Base-by-base conservation (phyloP, 2,888 invertebrate species). In the Lochmaea crataegi region DNA sequence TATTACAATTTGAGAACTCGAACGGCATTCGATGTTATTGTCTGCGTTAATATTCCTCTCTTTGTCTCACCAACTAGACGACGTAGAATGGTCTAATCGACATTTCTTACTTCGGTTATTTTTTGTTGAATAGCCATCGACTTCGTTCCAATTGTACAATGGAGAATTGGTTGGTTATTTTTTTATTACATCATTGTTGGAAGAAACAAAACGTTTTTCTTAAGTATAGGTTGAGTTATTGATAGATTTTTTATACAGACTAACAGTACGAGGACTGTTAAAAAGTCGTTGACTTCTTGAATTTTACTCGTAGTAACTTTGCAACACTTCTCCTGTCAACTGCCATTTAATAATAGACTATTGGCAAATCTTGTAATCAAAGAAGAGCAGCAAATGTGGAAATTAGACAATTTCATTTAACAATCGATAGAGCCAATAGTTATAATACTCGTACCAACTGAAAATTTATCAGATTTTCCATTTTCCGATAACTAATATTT, bases 1-100 rank as follows among this genome's bases (percentile, higher is more conserved):
- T 84, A 84, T 84, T 82, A 80, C 81, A 82, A 82, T 78, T 81
- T 69, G 76, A 76, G 76, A 76, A 74, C 72, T 73, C 56, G 64
- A 73, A 45, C 69, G 72, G 73, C 70, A 76, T 73, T 72, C 68
- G 75, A 65, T 68, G 71, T 74, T 69, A 76, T 77, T 79, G 79
- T 76, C 75, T 80, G 78, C 68, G 75, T 74, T 73, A 38, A 38
- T 38, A 9, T 9, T 7, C 32, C 9, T 38, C 32, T 38, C 32
- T 38, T 38, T 38, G 32, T 38, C 9, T 38, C 32, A 38, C 32
- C 9, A 38, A 6, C 6, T 7, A 75, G 78, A 80, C 79, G 38
- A 10, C 61, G 18, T n/a, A 12, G 14, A 41, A 53, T 9, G 53
- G 10, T 18, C 10, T 16, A 11, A 53, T 16, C 18, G 9, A 9